Conservation (phyloP, 2,888 invertebrate genomes). For the Strigamia crassipes region DNA sequence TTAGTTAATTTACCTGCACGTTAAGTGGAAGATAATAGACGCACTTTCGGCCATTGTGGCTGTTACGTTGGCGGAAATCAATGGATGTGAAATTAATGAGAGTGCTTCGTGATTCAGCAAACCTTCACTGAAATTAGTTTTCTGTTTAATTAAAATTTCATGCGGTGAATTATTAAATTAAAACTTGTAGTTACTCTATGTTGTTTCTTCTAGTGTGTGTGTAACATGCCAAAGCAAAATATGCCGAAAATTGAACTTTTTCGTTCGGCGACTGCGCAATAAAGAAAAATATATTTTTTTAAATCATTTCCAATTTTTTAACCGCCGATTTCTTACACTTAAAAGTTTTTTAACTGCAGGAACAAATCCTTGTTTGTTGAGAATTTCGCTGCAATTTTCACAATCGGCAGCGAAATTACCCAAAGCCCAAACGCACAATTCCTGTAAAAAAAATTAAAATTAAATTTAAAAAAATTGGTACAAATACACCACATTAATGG, state of each 20-base stretch:
- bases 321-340: conserved; percentile 23
- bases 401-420: conserved; percentile 49
- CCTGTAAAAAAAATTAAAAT: conserved; percentile 44
- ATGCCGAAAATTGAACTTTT: conserved; percentile 39
- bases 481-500: neutral
- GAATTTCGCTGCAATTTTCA: conserved; percentile 31
- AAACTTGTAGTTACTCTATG: neutral
- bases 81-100: conserved; percentile 34
- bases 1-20: conserved; percentile 6
- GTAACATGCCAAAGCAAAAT: conserved; percentile 46
- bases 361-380: conserved; percentile 46
- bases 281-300: neutral
- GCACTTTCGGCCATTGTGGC: neutral
- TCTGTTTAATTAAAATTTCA: neutral
- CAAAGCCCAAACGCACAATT: conserved; percentile 47
- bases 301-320: neutral
- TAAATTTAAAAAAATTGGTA: neutral
- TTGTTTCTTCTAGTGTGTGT: neutral
- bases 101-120: conserved; percentile 36
- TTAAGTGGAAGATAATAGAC: conserved; percentile 25
- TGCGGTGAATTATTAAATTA: neutral
- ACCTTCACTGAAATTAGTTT: neutral
- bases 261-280: neutral
- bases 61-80: neutral
- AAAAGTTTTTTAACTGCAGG: conserved; percentile 39